phyloP scores from a whole-genome alignment of 2,888 invertebrate species.

The Linyphia triangularis region DNA sequence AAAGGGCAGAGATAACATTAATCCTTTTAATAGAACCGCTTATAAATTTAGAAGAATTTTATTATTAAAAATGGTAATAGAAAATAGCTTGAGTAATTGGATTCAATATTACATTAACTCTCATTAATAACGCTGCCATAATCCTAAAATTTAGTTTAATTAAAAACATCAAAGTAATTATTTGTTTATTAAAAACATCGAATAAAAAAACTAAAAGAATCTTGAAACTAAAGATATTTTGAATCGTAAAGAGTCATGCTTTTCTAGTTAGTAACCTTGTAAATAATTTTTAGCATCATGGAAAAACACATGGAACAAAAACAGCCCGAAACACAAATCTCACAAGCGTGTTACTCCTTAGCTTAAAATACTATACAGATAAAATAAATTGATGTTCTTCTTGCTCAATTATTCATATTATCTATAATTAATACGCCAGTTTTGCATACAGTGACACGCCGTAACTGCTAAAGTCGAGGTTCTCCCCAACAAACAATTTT shows the following conservation, averaged over 20 bases:
- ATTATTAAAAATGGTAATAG: too few relatives aligned
- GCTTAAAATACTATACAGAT: not conserved
- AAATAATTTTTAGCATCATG: not conserved
- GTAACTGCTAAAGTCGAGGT: not conserved
- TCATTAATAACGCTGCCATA: too few relatives aligned
- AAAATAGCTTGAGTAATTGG: too few relatives aligned
- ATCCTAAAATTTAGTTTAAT: too few relatives aligned
- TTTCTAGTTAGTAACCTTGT: not conserved
- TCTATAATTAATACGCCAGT: not conserved
- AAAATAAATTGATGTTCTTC: not conserved
- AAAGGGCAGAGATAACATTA: not conserved
- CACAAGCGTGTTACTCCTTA: not conserved
- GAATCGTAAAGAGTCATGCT: too few relatives aligned
- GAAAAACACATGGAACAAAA: not conserved
- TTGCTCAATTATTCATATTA: not conserved
- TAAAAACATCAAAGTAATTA: too few relatives aligned
- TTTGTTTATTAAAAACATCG: too few relatives aligned
- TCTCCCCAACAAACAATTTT: conserved; percentile 1
- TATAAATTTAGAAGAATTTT: not conserved
- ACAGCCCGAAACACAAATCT: not conserved
- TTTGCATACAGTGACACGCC: not conserved
- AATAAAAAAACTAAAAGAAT: too few relatives aligned
- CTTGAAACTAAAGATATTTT: too few relatives aligned
- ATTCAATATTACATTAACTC: too few relatives aligned
- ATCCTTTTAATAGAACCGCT: not conserved